Evolutionary conservation across 2,888 invertebrate species (phyloP).

Genomic region (Drosophila demipolita): DNA sequence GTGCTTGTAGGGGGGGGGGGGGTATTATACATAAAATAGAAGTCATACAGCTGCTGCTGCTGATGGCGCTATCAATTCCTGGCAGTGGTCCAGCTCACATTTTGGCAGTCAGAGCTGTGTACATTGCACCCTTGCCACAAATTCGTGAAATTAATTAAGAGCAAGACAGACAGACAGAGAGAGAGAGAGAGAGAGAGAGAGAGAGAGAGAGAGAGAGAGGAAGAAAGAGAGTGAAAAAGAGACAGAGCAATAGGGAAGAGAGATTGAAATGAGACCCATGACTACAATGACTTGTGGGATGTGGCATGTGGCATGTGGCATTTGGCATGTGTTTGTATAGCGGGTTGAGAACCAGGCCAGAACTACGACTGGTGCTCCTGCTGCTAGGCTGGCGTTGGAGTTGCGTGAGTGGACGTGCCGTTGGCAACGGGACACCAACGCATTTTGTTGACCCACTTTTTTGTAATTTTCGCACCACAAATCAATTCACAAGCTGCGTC

Average conservation of each 20-base stretch:
- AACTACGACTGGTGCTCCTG: conserved; percentile 8
- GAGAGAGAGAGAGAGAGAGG: not conserved
- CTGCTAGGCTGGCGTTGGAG: not conserved
- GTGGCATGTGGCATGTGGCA: not conserved
- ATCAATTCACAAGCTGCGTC: not conserved
- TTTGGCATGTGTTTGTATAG: not conserved
- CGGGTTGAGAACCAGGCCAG: not conserved
- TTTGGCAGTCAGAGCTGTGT: conserved; percentile 8
- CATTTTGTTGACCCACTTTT: conserved; percentile 47
- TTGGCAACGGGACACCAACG: conserved; percentile 30
- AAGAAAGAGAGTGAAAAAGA: not conserved
- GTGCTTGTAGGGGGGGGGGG: no score
- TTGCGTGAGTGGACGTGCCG: conserved; percentile 23
- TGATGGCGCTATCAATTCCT: conserved; percentile 6
- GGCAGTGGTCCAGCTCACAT: conserved; percentile 21
- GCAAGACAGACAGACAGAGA: conserved; percentile 52
- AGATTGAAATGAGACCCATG: not conserved
- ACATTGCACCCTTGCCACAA: conserved; percentile 10
- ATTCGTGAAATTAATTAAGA: conserved; percentile 78
- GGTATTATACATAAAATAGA: not conserved
- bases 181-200: not conserved
- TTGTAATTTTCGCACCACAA: conserved; percentile 3
- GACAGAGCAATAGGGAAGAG: not conserved
- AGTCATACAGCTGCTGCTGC: conserved; percentile 10
- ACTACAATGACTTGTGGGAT: not conserved